Evolutionary conservation across 2,888 invertebrate species (phyloP).

Genomic region (Pteria penguin): DNA sequence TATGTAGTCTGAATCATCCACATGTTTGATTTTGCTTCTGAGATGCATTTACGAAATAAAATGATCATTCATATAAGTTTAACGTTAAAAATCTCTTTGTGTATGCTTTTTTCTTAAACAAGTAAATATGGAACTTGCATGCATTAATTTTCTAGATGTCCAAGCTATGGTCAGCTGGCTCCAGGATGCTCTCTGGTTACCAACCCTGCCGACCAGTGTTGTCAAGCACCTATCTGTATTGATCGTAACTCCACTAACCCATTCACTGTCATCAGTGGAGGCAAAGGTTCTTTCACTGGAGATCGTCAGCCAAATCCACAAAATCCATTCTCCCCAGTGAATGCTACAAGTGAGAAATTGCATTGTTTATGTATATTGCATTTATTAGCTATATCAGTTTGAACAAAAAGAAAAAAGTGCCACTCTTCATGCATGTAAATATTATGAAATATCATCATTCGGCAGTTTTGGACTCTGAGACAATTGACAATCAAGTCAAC

Average conservation of each 20-base stretch:
- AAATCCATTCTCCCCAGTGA: not conserved
- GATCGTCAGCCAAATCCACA: conserved; percentile 32
- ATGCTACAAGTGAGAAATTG: not conserved
- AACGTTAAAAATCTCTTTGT: too few relatives aligned
- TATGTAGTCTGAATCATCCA: too few relatives aligned
- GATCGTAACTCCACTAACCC: conserved; percentile 54
- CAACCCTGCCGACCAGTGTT: conserved; percentile 60
- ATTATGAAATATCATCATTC: too few relatives aligned
- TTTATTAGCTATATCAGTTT: not conserved
- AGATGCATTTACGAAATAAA: too few relatives aligned
- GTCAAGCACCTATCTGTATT: conserved; percentile 61
- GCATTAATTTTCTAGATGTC: conserved; percentile 61
- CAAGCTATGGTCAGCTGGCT: conserved; percentile 59
- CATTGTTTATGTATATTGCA: not conserved
- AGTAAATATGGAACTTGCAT: not conserved
- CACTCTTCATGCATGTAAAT: too few relatives aligned
- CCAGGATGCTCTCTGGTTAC: conserved; percentile 58
- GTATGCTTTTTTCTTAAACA: too few relatives aligned
- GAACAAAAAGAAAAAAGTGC: too few relatives aligned
- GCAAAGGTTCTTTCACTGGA: conserved; percentile 60
- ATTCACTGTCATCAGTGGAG: conserved; percentile 55
- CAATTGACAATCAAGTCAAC: not conserved
- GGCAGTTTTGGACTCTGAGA: conserved; percentile 3
- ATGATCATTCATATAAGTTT: too few relatives aligned
- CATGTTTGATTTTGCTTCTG: too few relatives aligned